Evolutionary conservation across 2,113 vertebrate species (phyloP).

Genomic region (Lophius piscatorius): DNA sequence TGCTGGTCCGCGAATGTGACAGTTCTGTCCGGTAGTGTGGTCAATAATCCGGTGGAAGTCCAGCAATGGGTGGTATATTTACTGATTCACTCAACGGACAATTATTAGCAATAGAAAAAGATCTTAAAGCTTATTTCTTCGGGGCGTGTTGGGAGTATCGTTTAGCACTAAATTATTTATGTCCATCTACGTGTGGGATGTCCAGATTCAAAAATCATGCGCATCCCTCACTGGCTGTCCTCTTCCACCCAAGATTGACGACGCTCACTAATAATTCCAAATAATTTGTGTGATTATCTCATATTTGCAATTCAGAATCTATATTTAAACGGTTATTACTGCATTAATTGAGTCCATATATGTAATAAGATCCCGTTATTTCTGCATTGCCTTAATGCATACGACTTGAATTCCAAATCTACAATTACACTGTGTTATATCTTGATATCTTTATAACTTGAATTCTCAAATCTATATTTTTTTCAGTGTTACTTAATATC

Average conservation of each 20-base stretch:
- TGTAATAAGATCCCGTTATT: too few species aligned
- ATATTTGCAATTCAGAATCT: too few species aligned
- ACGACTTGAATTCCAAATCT: background rate
- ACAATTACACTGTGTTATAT: background rate
- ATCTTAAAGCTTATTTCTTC: background rate
- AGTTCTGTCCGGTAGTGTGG: conserved; percentile 17
- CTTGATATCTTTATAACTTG: too few species aligned
- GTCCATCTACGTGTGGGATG: conserved; percentile 40
- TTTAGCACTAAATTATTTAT: conserved; percentile 48
- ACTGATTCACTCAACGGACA: background rate
- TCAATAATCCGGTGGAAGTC: background rate
- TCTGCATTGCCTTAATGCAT: too few species aligned
- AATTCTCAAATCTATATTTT: too few species aligned
- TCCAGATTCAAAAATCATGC: conserved; percentile 38
- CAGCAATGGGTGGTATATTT: background rate
- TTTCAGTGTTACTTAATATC: too few species aligned
- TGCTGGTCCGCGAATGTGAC: conserved; percentile 21
- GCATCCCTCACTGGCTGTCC: conserved; percentile 13
- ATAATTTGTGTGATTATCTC: too few species aligned
- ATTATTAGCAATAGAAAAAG: background rate
- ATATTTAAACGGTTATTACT: too few species aligned
- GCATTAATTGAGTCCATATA: too few species aligned
- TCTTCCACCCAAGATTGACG: too few species aligned
- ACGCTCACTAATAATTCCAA: too few species aligned
- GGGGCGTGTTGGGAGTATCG: conserved; percentile 22